Evolutionary conservation across 1,140 invertebrate genomes (phyloP).

Genomic region (Gryon sp.): DNA sequence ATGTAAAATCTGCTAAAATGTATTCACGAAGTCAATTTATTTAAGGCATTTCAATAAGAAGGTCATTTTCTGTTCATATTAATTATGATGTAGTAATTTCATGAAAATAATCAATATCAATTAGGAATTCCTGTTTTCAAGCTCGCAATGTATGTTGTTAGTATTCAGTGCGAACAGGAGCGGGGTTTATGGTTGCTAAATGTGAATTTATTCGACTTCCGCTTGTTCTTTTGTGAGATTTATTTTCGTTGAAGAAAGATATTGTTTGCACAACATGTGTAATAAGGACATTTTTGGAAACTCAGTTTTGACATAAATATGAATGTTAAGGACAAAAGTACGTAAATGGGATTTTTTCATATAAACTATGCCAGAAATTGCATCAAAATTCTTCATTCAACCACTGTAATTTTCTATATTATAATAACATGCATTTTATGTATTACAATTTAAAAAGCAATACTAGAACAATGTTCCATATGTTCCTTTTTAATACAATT

Average conservation of each 20-base stretch:
- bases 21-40: not conserved
- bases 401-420: too few species aligned
- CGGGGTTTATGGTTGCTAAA: conserved; percentile 30
- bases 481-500: too few species aligned
- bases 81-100: conserved; percentile 24
- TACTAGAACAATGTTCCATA: too few species aligned
- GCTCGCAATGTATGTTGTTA: conserved; percentile 19
- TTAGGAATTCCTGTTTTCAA: conserved; percentile 17
- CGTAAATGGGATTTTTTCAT: not conserved
- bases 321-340: too few species aligned
- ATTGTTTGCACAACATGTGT: conserved; percentile 46
- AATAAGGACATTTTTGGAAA: conserved; percentile 13
- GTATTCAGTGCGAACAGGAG: conserved; percentile 4
- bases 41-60: not conserved
- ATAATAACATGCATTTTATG: too few species aligned
- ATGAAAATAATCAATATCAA: conserved; percentile 51
- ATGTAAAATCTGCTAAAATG: too few species aligned
- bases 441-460: too few species aligned
- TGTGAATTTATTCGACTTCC: conserved; percentile 51
- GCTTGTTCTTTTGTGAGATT: conserved; percentile 32
- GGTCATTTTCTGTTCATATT: conserved; percentile 13
- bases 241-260: conserved; percentile 34
- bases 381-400: too few species aligned
- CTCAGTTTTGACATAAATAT: too few species aligned
- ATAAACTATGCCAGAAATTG: not conserved